Conservation (phyloP, 2,797 vertebrate genomes). For the Selene dorsalis region DNA sequence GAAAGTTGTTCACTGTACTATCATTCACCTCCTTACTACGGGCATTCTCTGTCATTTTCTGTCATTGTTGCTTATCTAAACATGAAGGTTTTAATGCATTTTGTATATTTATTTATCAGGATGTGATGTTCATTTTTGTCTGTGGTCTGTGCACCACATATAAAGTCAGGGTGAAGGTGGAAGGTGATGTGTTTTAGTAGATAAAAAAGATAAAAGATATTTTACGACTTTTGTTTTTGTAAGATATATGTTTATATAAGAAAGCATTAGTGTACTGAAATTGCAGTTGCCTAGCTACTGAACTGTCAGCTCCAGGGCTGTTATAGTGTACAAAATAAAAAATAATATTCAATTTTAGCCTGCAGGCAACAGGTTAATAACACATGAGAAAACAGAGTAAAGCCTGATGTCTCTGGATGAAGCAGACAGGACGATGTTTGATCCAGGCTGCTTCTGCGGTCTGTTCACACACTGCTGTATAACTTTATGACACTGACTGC, state of each 20-base stretch:
- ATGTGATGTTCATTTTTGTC: constrained; percentile 27
- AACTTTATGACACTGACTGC: background rate
- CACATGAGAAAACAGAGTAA: background rate
- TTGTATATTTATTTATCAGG: constrained; percentile 44
- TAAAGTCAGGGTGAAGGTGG: background rate
- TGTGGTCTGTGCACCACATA: background rate
- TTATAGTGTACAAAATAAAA: background rate
- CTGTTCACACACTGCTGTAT: constrained; percentile 10
- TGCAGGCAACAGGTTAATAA: constrained; percentile 22
- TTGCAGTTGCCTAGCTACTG: constrained; percentile 3
- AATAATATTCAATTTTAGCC: background rate
- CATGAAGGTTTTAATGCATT: constrained; percentile 33
- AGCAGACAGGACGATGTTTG: constrained; percentile 6
- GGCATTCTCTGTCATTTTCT: constrained; percentile 10
- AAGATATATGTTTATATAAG: background rate
- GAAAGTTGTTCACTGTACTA: background rate
- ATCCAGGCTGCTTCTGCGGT: constrained; percentile 7
- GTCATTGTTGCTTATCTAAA: constrained; percentile 6
- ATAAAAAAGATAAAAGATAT: background rate
- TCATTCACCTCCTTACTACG: background rate
- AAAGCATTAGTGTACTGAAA: background rate
- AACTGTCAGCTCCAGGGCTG: background rate
- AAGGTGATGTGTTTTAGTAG: background rate
- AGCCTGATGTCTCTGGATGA: background rate
- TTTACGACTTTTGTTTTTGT: constrained; percentile 3